Conservation (phyloP, 2,113 vertebrate species). For the Raja brachyura region DNA sequence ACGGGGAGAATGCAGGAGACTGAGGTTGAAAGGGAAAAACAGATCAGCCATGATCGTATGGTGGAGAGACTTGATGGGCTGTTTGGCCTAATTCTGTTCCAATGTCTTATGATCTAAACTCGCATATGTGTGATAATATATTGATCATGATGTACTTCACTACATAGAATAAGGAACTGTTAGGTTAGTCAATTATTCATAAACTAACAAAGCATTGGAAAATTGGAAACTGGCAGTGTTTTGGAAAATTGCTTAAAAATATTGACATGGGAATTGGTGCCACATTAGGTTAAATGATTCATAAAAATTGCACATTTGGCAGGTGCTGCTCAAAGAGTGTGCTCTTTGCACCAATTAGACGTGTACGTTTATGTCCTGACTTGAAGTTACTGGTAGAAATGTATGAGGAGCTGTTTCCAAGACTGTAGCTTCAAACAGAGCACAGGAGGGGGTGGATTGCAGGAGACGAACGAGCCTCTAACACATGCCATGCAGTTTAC, state of each 20-base stretch:
- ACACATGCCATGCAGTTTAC: neutral
- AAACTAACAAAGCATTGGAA: neutral
- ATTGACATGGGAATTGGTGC: neutral
- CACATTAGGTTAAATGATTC: neutral
- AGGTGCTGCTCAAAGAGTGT: neutral
- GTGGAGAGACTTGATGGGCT: too few relatives aligned
- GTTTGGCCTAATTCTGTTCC: too few relatives aligned
- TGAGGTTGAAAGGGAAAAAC: too few relatives aligned
- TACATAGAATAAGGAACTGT: too few relatives aligned
- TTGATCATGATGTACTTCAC: too few relatives aligned
- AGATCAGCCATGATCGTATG: too few relatives aligned
- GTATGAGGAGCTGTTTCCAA: neutral
- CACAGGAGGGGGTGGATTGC: neutral
- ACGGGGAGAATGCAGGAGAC: too few relatives aligned
- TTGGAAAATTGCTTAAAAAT: neutral
- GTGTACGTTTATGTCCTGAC: neutral
- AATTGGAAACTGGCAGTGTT: neutral
- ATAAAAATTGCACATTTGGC: neutral
- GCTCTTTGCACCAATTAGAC: neutral
- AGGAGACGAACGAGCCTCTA: neutral
- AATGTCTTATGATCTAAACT: too few relatives aligned
- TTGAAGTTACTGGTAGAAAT: neutral
- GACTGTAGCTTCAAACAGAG: neutral
- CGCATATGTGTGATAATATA: too few relatives aligned
- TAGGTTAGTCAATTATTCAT: neutral